These are phyloP conservation scores for Danio tinwini DNA, from an alignment of 2,797 vertebrate species.

Conservation along the genomic window DNA sequence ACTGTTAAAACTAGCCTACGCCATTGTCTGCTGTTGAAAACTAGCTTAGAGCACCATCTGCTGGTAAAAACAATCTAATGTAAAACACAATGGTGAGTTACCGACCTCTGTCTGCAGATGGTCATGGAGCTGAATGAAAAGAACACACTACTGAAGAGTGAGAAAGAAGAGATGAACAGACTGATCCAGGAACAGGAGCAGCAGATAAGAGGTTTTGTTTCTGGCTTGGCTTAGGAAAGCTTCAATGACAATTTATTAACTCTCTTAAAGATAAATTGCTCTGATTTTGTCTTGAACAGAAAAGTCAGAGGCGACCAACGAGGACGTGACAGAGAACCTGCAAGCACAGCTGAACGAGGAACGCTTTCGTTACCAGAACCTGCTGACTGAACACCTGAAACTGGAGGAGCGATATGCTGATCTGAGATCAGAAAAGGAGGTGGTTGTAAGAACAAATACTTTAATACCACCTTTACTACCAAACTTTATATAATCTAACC, in stretches of 20 bases:
- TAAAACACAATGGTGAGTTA: too few relatives aligned
- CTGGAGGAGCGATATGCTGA: conserved; percentile 90
- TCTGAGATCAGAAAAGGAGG: conserved; percentile 86
- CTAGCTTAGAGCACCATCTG: too few relatives aligned
- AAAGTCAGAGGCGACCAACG: conserved; percentile 79
- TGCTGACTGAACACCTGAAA: conserved; percentile 90
- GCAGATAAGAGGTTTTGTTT: conserved; percentile 83
- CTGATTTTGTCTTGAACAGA: conserved; percentile 67
- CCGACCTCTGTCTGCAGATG: conserved; percentile 72
- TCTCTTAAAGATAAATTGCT: neutral
- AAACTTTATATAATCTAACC: too few relatives aligned
- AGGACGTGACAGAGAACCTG: conserved; percentile 83
- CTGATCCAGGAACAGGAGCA: conserved; percentile 83
- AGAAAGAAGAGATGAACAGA: conserved; percentile 87
- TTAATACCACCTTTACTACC: too few relatives aligned
- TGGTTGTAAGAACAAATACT: conserved; percentile 52
- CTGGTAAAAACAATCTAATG: too few relatives aligned
- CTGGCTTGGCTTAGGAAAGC: neutral
- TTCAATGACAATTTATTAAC: too few relatives aligned
- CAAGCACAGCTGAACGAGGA: conserved; percentile 89
- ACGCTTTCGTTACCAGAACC: conserved; percentile 89
- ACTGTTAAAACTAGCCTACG: too few relatives aligned
- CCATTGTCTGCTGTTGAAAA: too few relatives aligned
- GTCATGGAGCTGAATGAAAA: conserved; percentile 88
- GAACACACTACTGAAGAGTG: conserved; percentile 84